phyloP scores from a whole-genome alignment of 2,113 vertebrate species.

The Phalacrocorax pelagicus region DNA sequence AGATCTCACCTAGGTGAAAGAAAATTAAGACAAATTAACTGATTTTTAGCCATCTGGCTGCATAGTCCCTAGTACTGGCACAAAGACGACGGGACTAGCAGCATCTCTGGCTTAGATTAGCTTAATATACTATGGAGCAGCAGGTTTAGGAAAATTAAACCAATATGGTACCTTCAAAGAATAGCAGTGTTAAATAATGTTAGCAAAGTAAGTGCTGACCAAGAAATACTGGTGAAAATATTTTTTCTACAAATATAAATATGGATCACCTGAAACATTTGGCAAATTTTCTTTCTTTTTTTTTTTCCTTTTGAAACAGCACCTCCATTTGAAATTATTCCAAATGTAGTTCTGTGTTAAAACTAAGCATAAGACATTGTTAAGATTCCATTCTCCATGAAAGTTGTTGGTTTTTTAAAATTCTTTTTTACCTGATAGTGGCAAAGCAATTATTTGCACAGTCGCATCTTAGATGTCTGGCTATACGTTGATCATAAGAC shows the following conservation, averaged over 20 bases:
- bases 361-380: not conserved
- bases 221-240: not conserved
- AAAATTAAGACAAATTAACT: not conserved
- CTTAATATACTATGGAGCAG: not conserved
- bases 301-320: not conserved
- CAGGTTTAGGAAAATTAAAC: not conserved
- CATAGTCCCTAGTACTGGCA: not conserved
- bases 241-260: not conserved
- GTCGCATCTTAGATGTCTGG: not conserved
- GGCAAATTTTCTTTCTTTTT: not conserved
- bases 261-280: not conserved
- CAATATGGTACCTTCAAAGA: not conserved
- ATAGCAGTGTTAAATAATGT: not conserved
- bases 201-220: not conserved
- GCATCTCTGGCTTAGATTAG: not conserved
- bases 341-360: not conserved
- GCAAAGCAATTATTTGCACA: not conserved
- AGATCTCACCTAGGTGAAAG: not conserved
- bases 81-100: not conserved
- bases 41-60: not conserved
- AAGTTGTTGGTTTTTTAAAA: not conserved
- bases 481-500: not conserved
- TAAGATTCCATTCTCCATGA: not conserved
- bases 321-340: not conserved
- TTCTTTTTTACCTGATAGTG: not conserved